Base-by-base conservation (phyloP, 2,113 vertebrate species). In the Paramisgurnus dabryanus region DNA sequence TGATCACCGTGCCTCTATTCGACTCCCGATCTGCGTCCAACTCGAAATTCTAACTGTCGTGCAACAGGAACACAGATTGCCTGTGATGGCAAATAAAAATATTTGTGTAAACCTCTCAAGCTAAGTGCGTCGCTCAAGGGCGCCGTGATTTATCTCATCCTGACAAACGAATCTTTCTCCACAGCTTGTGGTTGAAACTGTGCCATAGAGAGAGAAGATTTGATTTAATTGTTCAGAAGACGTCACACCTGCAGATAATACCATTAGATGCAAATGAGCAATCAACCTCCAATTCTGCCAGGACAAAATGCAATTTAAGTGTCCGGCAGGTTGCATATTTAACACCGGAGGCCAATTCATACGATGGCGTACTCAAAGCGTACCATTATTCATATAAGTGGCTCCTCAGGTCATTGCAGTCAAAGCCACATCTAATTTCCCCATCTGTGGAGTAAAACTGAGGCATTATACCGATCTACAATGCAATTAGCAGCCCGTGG, bases 81-180 rank as follows among this genome's bases (percentile, higher is more conserved):
- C 43, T 70, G 22, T 12, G 43, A 79, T 34, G 73, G 79, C 41
- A 66, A 47, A 80, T 66, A 50, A 34, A 80, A 57, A 74, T 73
- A 58, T 80, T 55, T 80, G 63, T 15, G 53, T 66, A 47, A 80
- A 53, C 78, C 6, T n/a, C 55, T 66, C 18, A 57, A 50, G 39
- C 47, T 80, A n/a, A 58, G 39, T 57, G 69, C 53, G 17, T 43
- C 13, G 39, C 53, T 74, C 79, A 80, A 74, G 50, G 79, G 50
- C 78, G 64, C 10, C 6, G 18, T 45, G 55, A 58, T 69, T 79
- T 18, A 79, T 70, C 77, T 68, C 66, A 47, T 69, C 69, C 65
- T 79, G 65, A 41, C 76, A 67, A 49, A 64, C 22, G 7, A 63
- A 63, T 75, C 73, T 45, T 70, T 69, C 78, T 11, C 18, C 47